Evolutionary conservation across 2,797 vertebrate species (phyloP).

Genomic region (Podarcis siculus): DNA sequence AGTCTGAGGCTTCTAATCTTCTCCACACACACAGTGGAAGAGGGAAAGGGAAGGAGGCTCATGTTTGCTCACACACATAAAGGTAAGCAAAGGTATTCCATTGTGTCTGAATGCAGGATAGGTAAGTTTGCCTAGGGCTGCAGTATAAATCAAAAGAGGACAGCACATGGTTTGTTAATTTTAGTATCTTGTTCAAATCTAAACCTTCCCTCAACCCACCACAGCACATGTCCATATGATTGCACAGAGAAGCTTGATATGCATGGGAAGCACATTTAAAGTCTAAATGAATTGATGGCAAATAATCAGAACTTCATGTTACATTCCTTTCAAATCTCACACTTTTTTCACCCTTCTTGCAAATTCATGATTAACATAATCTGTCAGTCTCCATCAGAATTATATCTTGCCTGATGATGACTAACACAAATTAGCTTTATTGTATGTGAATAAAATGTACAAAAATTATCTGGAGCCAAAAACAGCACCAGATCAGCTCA

Average conservation of each 20-base stretch:
- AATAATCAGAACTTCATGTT: neutral
- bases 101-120: neutral
- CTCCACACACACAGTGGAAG: neutral
- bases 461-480: neutral
- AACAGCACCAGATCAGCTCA: neutral
- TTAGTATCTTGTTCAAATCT: neutral
- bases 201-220: neutral
- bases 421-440: neutral
- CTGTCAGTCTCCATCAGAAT: neutral
- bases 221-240: neutral
- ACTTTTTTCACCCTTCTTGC: neutral
- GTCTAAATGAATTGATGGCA: neutral
- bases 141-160: neutral
- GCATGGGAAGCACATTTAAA: neutral
- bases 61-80: neutral
- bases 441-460: neutral
- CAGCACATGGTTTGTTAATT: neutral
- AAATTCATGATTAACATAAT: neutral
- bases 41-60: neutral
- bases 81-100: neutral
- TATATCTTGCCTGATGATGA: conserved; percentile 3
- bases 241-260: neutral
- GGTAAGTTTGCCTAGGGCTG: neutral
- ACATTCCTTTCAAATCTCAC: neutral
- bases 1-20: neutral